Percentiles rank a stretch among this genome's conserved stretches.
These are phyloP conservation scores for Zapus hudsonius DNA, from an alignment of 2,113 vertebrate genomes.

Conservation along the genomic window DNA sequence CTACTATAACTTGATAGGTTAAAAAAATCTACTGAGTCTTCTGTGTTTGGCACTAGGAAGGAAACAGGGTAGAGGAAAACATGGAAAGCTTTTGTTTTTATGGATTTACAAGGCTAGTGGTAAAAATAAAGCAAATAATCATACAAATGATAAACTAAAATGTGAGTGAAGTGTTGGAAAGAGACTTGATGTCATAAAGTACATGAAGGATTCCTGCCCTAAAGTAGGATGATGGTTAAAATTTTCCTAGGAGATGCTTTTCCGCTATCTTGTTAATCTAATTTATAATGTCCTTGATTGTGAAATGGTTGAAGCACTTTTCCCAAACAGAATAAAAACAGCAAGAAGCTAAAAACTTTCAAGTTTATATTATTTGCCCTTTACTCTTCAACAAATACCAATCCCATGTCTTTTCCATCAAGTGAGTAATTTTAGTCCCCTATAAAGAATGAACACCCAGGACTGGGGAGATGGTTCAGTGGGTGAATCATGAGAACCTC, in stretches of 20 bases:
- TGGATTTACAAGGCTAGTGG: not conserved
- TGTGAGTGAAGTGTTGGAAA: not conserved
- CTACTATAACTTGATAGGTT: not conserved
- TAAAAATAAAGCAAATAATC: not conserved
- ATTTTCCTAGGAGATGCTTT: not conserved
- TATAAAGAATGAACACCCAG: not conserved
- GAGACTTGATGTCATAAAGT: not conserved
- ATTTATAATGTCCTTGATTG: not conserved
- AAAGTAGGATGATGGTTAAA: not conserved
- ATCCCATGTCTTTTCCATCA: not conserved
- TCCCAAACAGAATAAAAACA: constrained; percentile 20
- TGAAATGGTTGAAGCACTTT: not conserved
- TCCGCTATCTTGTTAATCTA: not conserved
- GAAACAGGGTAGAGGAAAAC: not conserved
- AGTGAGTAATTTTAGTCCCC: not conserved
- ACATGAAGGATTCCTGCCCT: not conserved
- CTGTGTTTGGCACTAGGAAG: not conserved
- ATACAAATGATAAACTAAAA: not conserved
- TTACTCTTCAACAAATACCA: constrained; percentile 20
- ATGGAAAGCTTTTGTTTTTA: not conserved
- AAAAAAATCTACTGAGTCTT: not conserved
- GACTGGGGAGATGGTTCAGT: no score
- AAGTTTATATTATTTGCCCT: not conserved
- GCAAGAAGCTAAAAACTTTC: not conserved
- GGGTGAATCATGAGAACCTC: no score